These are phyloP conservation scores for Aplysina aerophoba DNA, from an alignment of 37 sponge, comb jelly and placozoan genomes.

Conservation along the genomic window DNA sequence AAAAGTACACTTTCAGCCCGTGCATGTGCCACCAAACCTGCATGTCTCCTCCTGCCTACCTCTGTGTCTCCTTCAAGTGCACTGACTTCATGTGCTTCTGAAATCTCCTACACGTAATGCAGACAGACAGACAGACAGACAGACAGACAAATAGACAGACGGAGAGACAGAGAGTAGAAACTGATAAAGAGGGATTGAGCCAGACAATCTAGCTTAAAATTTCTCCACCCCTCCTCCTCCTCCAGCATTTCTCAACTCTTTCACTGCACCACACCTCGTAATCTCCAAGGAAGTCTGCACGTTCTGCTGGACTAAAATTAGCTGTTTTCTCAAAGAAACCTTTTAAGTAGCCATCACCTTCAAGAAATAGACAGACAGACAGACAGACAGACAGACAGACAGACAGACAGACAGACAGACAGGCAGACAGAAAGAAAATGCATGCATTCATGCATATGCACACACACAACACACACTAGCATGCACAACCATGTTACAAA, in stretches of 20 bases:
- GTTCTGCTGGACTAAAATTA: slow-evolving; percentile 73
- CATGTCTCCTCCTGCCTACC: too few relatives aligned
- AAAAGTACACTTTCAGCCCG: not conserved
- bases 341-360: slow-evolving; percentile 85
- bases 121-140: not conserved
- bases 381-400: not conserved
- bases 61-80: slow-evolving; percentile 89
- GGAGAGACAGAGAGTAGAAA: too few relatives aligned
- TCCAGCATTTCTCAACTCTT: not conserved
- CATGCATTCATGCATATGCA: slow-evolving; percentile 6
- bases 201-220: too few relatives aligned
- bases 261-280: slow-evolving; percentile 66
- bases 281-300: slow-evolving; percentile 66
- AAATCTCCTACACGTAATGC: slow-evolving; percentile 62
- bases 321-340: slow-evolving; percentile 76
- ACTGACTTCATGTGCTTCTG: slow-evolving; percentile 86
- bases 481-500: too few relatives aligned
- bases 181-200: too few relatives aligned
- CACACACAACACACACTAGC: not conserved
- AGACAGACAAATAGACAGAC: not conserved
- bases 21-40: too few relatives aligned
- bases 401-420: slow-evolving; percentile 8
- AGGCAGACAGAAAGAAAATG: too few relatives aligned
- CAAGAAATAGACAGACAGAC: too few relatives aligned
- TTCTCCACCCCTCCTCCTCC: not conserved